Conservation (phyloP, 2,113 vertebrate species). For the Tamias sibiricus region DNA sequence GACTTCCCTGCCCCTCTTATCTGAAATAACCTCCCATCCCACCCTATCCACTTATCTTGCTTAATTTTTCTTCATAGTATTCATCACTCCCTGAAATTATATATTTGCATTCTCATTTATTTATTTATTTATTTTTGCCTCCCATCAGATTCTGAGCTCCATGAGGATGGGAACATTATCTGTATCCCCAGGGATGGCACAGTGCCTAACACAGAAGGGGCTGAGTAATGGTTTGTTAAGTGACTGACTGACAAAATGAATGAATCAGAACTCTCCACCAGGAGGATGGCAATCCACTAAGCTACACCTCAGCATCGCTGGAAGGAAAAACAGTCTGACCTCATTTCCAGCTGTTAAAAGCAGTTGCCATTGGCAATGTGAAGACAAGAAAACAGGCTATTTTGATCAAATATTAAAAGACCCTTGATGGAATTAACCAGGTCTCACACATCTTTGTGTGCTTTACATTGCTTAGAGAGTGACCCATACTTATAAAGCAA, state of each 20-base stretch:
- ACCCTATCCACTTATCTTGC: background rate
- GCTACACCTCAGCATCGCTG: background rate
- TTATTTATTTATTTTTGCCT: constrained; percentile 36
- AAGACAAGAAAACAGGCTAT: background rate
- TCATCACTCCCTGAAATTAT: background rate
- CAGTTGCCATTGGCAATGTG: constrained; percentile 21
- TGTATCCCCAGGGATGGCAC: background rate
- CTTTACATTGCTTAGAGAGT: background rate
- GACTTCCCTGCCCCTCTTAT: background rate
- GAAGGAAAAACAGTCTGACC: background rate
- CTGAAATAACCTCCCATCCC: background rate
- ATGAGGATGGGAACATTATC: background rate
- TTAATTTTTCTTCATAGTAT: constrained; percentile 20
- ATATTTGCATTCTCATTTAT: background rate
- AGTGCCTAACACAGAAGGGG: background rate
- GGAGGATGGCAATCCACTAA: background rate
- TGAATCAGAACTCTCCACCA: background rate
- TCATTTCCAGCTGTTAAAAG: constrained; percentile 52
- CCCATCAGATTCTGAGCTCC: background rate
- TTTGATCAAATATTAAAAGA: constrained; percentile 44
- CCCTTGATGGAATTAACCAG: background rate
- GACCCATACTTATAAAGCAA: background rate
- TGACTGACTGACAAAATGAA: background rate
- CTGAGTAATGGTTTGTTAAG: background rate
- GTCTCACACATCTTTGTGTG: background rate